These are phyloP conservation scores for Catagonus wagneri DNA, from an alignment of 2,113 vertebrate genomes.

Conservation along the genomic window DNA sequence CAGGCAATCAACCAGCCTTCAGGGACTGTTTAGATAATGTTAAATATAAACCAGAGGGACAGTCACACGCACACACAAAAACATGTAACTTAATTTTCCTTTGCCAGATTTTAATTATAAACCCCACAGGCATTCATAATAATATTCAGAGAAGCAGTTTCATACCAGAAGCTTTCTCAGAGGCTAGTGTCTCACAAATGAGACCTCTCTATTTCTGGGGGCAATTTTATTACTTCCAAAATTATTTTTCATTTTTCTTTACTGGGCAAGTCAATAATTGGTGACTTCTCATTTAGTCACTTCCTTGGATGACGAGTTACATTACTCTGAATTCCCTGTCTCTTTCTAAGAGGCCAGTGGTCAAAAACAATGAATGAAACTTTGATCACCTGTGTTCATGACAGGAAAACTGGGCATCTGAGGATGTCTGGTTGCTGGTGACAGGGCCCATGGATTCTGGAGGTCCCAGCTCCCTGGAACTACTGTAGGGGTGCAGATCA, in stretches of 20 bases:
- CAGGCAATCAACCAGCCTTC: background rate
- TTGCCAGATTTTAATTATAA: constrained; percentile 12
- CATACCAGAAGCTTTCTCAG: background rate
- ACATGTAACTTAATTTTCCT: background rate
- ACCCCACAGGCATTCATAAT: background rate
- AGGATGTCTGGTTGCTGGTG: background rate
- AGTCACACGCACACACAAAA: background rate
- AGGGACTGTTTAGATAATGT: background rate
- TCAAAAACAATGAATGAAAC: constrained; percentile 44
- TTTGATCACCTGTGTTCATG: background rate
- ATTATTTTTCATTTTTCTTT: constrained; percentile 68
- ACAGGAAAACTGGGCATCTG: background rate
- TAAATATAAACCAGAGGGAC: background rate
- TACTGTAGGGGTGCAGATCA: background rate
- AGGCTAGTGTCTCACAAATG: background rate
- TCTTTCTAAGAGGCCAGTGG: constrained; percentile 5
- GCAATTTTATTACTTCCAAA: constrained; percentile 27
- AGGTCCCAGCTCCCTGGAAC: background rate
- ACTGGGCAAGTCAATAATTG: constrained; percentile 53
- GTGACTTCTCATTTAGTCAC: constrained; percentile 31
- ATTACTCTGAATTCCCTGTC: constrained; percentile 26
- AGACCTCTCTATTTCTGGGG: background rate
- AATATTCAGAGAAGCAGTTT: constrained; percentile 23
- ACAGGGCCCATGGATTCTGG: background rate
- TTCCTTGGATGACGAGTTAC: constrained; percentile 58